A percentile compares a stretch with the other conserved stretches of the same genome.
phyloP scores from a whole-genome alignment of 2,888 invertebrate genomes.

The Platycheirus albimanus region DNA sequence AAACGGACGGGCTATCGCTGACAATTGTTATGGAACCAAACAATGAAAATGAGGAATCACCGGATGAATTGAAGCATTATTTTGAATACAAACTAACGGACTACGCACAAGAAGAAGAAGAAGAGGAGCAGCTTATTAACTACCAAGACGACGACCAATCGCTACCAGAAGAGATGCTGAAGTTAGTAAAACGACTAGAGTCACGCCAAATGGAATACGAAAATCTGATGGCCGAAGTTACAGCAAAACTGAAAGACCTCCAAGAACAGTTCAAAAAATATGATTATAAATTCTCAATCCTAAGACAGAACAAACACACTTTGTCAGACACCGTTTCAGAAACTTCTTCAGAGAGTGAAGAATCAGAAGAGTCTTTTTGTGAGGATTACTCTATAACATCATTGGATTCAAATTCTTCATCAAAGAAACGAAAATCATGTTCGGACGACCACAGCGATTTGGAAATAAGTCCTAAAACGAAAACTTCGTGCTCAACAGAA shows the following conservation, averaged over 20 bases:
- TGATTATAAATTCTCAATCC: neutral
- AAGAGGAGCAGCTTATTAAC: too few species aligned
- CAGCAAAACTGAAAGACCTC: conserved; percentile 8
- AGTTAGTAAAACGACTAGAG: conserved; percentile 20
- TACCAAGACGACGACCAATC: neutral
- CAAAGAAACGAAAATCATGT: conserved; percentile 1
- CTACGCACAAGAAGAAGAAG: neutral
- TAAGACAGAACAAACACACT: neutral
- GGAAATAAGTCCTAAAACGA: neutral
- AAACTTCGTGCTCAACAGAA: neutral
- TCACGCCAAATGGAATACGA: neutral
- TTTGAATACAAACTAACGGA: neutral
- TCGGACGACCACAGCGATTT: neutral
- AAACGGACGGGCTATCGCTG: conserved; percentile 9
- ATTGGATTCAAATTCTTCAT: neutral
- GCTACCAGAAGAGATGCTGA: neutral
- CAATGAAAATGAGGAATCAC: neutral
- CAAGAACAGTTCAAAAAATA: neutral
- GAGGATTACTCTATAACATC: neutral
- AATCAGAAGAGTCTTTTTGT: neutral
- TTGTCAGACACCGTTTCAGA: neutral
- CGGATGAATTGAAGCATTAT: neutral
- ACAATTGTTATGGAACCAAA: conserved; percentile 7
- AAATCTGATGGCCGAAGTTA: neutral
- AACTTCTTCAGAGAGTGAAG: neutral